A percentile compares a stretch with the other conserved stretches of the same genome.
Evolutionary conservation across 2,113 vertebrate genomes (phyloP).

Genomic region (Bubo scandiacus): DNA sequence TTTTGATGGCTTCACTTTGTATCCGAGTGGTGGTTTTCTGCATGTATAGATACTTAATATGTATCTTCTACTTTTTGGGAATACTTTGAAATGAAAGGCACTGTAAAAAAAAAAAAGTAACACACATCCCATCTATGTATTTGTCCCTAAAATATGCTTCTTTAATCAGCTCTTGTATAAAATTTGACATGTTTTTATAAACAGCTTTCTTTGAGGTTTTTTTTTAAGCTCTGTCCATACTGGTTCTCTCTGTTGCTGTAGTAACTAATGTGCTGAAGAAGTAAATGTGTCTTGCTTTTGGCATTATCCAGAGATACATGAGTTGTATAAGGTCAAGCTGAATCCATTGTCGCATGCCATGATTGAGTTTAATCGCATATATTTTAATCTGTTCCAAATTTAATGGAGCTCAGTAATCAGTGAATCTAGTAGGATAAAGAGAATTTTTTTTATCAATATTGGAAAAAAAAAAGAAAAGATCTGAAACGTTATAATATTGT

Average conservation of each 20-base stretch:
- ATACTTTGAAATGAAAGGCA: neutral
- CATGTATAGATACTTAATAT: neutral
- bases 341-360: neutral
- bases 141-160: neutral
- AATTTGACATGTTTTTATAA: neutral
- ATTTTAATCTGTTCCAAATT: neutral
- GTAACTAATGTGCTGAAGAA: neutral
- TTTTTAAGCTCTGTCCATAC: neutral
- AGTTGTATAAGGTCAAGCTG: neutral
- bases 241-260: constrained; percentile 4
- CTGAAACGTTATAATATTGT: neutral
- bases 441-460: neutral
- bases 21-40: neutral
- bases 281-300: neutral
- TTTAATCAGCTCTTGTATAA: neutral
- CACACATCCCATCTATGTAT: neutral
- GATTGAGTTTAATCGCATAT: neutral
- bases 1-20: neutral
- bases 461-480: neutral
- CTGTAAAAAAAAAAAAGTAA: neutral
- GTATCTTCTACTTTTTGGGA: neutral
- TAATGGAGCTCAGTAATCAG: neutral
- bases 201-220: neutral
- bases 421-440: neutral
- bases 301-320: neutral